Base-by-base conservation (phyloP, 92 coral and sea anemone genomes). In the Epizoanthus rinbou region DNA sequence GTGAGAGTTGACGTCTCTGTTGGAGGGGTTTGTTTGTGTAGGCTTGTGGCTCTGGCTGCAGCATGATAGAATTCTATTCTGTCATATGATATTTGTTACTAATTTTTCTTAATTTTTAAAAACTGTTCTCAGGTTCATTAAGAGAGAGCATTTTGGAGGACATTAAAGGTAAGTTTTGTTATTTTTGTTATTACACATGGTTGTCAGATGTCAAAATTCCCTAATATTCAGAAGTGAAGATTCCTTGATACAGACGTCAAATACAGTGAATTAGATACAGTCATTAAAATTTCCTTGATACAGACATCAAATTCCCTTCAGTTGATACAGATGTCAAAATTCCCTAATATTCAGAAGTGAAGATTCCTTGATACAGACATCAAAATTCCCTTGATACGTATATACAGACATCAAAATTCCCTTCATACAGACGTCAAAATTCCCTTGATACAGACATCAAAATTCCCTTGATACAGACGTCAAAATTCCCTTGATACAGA, bases 61-160 rank as follows among this genome's bases (percentile, higher is more conserved):
- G 31, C 0, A 28, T 28, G 31, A 28, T 28, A 28, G 31, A 28
- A 28, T 28, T 0, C 31, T 28, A 28, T 28, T 0, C 2, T 28
- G 2, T 28, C 31, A 28, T 28, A 28, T 28, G 31, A 28, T 28
- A 28, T 28, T 16, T 9, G 6, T 75, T 21, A 4, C n/a, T 19
- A 21, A 13, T 8, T 16, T 31, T 16, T 13, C 19, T 75, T 14
- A 2, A 4, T 13, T 17, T 6, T n/a, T n/a, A n/a, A n/a, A 75
- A 1, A 41, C 60, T 78, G 47, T 25, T 21, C 22, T 58, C 82
- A 95, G 98, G 89, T 79, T 88, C 95, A 54, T 85, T 96, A 16
- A 80, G 85, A 80, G 85, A 86, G 39, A 85, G 73, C 4, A 89
- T 93, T 52, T 81, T 96, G 69, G 99, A 96, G 84, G 99, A 96